A percentile compares a stretch with the other conserved stretches of the same genome.
Conservation (phyloP, 2,797 vertebrate species). For the Acipenser transmontanus region DNA sequence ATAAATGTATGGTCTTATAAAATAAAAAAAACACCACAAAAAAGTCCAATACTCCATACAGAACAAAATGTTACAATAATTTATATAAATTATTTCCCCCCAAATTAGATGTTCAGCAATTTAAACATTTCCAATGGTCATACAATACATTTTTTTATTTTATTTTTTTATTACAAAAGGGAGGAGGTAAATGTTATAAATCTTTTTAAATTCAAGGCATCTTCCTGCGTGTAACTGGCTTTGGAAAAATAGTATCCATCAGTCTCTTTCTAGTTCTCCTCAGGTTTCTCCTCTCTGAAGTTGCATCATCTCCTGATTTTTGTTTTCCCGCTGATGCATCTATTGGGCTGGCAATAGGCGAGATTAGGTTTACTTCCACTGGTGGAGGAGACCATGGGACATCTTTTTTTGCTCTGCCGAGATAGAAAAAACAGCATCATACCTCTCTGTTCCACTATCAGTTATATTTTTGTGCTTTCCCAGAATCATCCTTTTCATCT, state of each 20-base stretch:
- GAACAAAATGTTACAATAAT: conserved; percentile 74
- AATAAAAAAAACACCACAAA: conserved; percentile 49
- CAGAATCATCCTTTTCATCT: too few species aligned
- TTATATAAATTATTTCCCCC: conserved; percentile 74
- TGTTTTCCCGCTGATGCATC: conserved; percentile 40
- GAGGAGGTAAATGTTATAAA: conserved; percentile 49
- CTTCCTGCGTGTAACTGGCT: conserved; percentile 82
- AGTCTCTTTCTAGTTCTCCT: conserved; percentile 68
- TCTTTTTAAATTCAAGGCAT: conserved; percentile 86
- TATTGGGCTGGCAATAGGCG: conserved; percentile 73
- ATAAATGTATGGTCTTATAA: conserved; percentile 75
- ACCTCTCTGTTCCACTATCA: too few species aligned
- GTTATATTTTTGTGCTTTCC: too few species aligned
- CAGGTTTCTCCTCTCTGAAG: conserved; percentile 49
- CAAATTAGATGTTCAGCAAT: conserved; percentile 9
- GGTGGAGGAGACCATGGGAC: conserved; percentile 57
- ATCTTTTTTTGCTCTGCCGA: conserved; percentile 55
- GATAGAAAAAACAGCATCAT: neutral
- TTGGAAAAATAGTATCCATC: conserved; percentile 70
- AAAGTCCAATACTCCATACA: conserved; percentile 47
- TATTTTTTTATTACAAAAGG: neutral
- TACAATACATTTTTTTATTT: neutral
- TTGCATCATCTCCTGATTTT: conserved; percentile 10
- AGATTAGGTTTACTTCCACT: conserved; percentile 71
- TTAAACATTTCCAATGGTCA: neutral